Evolutionary conservation across 1,140 invertebrate species (phyloP).

Genomic region (Zaprionus tsacasi): DNA sequence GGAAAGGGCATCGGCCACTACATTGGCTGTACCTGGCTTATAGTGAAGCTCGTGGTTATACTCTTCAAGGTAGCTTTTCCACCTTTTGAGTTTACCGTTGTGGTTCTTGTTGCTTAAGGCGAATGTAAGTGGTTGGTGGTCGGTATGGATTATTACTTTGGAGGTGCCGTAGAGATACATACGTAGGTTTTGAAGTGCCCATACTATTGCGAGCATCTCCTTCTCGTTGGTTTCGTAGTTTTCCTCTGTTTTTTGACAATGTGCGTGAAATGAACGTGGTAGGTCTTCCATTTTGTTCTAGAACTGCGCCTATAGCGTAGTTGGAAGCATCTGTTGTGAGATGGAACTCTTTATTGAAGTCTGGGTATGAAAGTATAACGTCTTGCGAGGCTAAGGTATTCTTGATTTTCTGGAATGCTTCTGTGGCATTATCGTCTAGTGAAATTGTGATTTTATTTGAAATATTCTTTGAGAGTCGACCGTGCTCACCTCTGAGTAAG

Average conservation of each 20-base stretch:
- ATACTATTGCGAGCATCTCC: too few relatives aligned
- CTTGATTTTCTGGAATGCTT: background rate
- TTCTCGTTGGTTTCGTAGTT: too few relatives aligned
- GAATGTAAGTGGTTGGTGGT: slow-evolving; percentile 71
- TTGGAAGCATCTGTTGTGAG: slow-evolving; percentile 2
- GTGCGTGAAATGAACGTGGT: background rate
- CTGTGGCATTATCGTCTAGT: background rate
- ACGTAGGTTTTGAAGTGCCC: too few relatives aligned
- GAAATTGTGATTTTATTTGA: background rate
- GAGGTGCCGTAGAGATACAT: too few relatives aligned
- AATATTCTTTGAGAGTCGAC: background rate
- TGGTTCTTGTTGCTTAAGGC: slow-evolving; percentile 72
- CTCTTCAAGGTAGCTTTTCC: slow-evolving; percentile 43
- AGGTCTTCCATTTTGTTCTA: slow-evolving; percentile 9
- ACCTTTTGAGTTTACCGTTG: slow-evolving; percentile 63
- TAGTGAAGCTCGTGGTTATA: slow-evolving; percentile 72
- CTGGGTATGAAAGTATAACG: background rate
- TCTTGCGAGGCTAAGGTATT: background rate
- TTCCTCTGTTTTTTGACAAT: too few relatives aligned
- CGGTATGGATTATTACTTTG: too few relatives aligned
- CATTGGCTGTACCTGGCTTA: slow-evolving; percentile 54
- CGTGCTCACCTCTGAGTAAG: background rate
- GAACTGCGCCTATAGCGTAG: background rate
- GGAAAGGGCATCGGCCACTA: slow-evolving; percentile 40
- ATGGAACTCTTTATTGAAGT: slow-evolving; percentile 7